Base-by-base conservation (phyloP, 1,140 invertebrate species). In the Pemphigus obesinymphae region DNA sequence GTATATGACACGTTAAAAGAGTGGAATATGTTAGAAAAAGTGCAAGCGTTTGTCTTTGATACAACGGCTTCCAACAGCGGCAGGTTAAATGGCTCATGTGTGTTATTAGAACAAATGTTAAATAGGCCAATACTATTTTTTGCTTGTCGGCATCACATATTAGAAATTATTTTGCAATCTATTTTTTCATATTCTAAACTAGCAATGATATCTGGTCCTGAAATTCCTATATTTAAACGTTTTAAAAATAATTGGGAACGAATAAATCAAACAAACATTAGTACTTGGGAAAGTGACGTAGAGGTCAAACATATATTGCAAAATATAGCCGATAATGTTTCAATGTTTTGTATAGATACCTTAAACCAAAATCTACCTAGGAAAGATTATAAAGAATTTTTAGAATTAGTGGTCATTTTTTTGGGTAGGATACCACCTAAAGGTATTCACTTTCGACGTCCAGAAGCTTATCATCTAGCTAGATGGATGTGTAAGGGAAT, bases 361-460 rank as follows among this genome's bases (percentile, higher is more conserved):
- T n/a, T n/a, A n/a, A n/a, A n/a, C n/a, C n/a, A n/a, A n/a, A n/a
- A n/a, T n/a, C n/a, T n/a, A n/a, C n/a, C n/a, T n/a, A n/a, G n/a
- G n/a, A n/a, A n/a, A n/a, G n/a, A n/a, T n/a, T n/a, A n/a, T n/a
- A n/a, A n/a, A n/a, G n/a, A n/a, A n/a, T n/a, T n/a, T n/a, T n/a
- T n/a, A n/a, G n/a, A n/a, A n/a, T n/a, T n/a, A n/a, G n/a, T n/a
- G n/a, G n/a, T n/a, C n/a, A 85, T 88, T 50, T 88, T 88, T 84
- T 85, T 88, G 61, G 87, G 86, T 31, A 85, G 83, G 82, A 83
- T 34, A 63, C 40, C 83, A 85, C 83, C 82, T 58, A 68, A 85
- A 85, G 37, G 84, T 84, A 82, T 86, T 50, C 84, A 84, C 82
- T 86, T 88, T 70, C 83, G 84, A 70, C 83, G 85, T 82, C 85